Percentiles rank a stretch among this genome's conserved stretches.
phyloP scores from a whole-genome alignment of 2,113 vertebrate genomes.

The Strix aluco region DNA sequence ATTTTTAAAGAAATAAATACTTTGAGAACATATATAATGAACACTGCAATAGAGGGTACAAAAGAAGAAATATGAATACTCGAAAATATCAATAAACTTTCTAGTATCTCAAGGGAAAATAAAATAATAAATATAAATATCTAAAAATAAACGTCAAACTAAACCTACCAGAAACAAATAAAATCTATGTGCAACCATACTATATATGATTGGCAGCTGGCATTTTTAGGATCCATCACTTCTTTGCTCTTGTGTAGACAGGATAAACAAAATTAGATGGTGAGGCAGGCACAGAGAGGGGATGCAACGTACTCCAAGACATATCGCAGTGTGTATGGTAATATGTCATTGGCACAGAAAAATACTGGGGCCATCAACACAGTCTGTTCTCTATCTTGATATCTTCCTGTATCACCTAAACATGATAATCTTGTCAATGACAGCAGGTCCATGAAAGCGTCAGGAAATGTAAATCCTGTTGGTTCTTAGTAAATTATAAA shows the following conservation, averaged over 20 bases:
- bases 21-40: not conserved
- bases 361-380: not conserved
- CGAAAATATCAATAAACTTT: not conserved
- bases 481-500: not conserved
- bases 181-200: fast-evolving
- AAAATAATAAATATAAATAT: not conserved
- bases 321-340: not conserved
- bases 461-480: not conserved
- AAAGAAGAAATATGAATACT: not conserved
- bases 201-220: fast-evolving
- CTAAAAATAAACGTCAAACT: not conserved
- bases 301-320: not conserved
- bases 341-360: not conserved
- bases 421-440: not conserved
- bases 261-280: not conserved
- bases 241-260: not conserved
- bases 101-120: not conserved
- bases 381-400: not conserved
- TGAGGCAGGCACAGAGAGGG: not conserved
- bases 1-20: not conserved
- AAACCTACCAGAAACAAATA: not conserved
- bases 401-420: not conserved
- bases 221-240: not conserved
- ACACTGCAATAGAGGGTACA: not conserved
- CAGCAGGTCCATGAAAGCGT: not conserved